Percentiles rank a stretch among this genome's conserved stretches.
phyloP scores from a whole-genome alignment of 1,140 invertebrate genomes.

The Gonatopus flavifemur region DNA sequence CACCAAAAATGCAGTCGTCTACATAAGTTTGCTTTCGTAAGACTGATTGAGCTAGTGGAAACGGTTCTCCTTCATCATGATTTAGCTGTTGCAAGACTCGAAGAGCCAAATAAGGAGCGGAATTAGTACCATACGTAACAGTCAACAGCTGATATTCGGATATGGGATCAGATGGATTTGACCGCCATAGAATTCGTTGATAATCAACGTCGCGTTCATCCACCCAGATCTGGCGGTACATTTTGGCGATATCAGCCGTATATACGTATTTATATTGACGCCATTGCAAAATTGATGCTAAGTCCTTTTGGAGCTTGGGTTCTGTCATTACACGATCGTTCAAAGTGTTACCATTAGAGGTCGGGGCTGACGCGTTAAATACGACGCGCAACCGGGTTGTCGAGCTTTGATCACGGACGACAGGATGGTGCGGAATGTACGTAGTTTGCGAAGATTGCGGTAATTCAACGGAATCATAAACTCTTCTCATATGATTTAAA shows the following conservation, averaged over 20 bases:
- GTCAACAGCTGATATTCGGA: neutral
- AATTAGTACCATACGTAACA: neutral
- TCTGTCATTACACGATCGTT: neutral
- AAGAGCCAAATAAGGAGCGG: neutral
- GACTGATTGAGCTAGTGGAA: too few species aligned
- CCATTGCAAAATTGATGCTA: neutral
- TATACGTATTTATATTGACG: neutral
- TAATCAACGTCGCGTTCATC: neutral
- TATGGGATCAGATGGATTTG: neutral
- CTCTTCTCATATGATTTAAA: neutral
- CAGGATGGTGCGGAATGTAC: neutral
- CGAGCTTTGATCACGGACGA: neutral
- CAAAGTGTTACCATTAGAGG: neutral
- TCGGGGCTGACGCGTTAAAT: neutral
- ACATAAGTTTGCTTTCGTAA: neutral
- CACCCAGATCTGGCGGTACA: neutral
- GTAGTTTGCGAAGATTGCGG: too few species aligned
- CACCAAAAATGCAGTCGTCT: slow-evolving; percentile 13
- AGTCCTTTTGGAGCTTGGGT: neutral
- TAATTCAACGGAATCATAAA: neutral
- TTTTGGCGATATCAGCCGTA: neutral
- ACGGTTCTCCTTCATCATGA: neutral
- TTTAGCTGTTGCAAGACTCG: neutral
- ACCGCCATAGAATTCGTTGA: neutral
- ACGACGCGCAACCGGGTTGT: too few species aligned